A percentile compares a stretch with the other conserved stretches of the same genome.
Conservation (phyloP, 2,113 vertebrate genomes). For the Anolis carolinensis region DNA sequence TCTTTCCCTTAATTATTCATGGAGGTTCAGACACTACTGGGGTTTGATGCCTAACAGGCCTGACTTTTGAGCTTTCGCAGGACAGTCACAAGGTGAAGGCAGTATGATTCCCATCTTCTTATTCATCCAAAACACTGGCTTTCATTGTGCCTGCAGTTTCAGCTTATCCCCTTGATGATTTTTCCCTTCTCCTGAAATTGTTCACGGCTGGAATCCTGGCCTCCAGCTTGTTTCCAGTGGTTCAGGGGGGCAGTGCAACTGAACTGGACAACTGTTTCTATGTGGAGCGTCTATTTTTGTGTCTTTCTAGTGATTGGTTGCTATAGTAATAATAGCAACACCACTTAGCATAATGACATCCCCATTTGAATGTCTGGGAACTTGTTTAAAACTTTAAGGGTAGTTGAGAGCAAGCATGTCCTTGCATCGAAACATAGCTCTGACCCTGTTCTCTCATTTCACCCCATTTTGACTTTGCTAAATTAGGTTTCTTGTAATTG, state of each 20-base stretch:
- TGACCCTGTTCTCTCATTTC: no score
- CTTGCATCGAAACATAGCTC: background rate
- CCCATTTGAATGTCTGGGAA: constrained; percentile 4
- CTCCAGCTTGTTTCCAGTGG: background rate
- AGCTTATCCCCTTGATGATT: background rate
- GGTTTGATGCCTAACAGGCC: background rate
- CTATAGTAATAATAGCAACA: constrained; percentile 31
- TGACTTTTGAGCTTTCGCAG: background rate
- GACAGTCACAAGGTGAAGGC: no score
- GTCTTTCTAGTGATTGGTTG: constrained; percentile 11
- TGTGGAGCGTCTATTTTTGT: constrained; percentile 7
- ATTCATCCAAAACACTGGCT: background rate
- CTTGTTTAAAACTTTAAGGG: background rate
- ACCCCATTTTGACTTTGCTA: background rate
- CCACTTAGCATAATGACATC: background rate
- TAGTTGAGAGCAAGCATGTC: background rate
- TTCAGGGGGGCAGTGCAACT: background rate
- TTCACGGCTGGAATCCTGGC: background rate
- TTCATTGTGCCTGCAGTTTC: background rate
- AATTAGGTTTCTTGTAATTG: background rate
- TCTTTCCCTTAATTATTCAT: constrained; percentile 24
- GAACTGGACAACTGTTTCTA: background rate
- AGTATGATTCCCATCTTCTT: background rate
- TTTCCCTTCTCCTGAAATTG: background rate
- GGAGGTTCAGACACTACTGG: background rate